These are phyloP conservation scores for Epizoanthus ramosus DNA, from an alignment of 92 coral and sea anemone species.

Conservation along the genomic window DNA sequence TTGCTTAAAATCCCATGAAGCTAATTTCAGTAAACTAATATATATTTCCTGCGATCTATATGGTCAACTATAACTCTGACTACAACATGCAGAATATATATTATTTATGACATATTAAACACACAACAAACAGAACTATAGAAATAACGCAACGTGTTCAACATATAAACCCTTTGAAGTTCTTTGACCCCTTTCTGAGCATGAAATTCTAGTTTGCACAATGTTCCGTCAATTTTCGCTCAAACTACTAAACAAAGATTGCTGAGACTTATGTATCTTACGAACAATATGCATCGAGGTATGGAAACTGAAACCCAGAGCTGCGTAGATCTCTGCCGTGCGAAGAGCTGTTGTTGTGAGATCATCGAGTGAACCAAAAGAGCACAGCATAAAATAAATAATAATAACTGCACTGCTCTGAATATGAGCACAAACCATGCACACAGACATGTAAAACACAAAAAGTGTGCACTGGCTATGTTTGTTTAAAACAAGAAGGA, in stretches of 20 bases:
- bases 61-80: too few relatives aligned
- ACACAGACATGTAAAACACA: constrained; percentile 44
- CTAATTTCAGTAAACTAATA: too few relatives aligned
- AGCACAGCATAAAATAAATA: constrained; percentile 26
- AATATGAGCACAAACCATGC: constrained; percentile 49
- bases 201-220: not conserved
- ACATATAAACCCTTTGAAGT: too few relatives aligned
- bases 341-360: constrained; percentile 50
- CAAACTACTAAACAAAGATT: constrained; percentile 38
- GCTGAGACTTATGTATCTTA: constrained; percentile 32
- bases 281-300: constrained; percentile 49
- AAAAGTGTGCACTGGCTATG: constrained; percentile 38
- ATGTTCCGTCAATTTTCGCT: constrained; percentile 8
- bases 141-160: too few relatives aligned
- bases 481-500: constrained; percentile 44
- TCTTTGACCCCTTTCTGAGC: too few relatives aligned
- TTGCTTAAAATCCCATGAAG: too few relatives aligned
- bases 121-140: too few relatives aligned
- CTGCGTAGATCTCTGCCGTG: constrained; percentile 37
- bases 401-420: constrained; percentile 35
- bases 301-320: constrained; percentile 38
- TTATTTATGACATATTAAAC: too few relatives aligned
- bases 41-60: too few relatives aligned
- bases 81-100: too few relatives aligned
- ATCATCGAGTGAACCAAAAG: constrained; percentile 31